Conservation (phyloP, 2,888 invertebrate species). For the Nomada lathburiana region DNA sequence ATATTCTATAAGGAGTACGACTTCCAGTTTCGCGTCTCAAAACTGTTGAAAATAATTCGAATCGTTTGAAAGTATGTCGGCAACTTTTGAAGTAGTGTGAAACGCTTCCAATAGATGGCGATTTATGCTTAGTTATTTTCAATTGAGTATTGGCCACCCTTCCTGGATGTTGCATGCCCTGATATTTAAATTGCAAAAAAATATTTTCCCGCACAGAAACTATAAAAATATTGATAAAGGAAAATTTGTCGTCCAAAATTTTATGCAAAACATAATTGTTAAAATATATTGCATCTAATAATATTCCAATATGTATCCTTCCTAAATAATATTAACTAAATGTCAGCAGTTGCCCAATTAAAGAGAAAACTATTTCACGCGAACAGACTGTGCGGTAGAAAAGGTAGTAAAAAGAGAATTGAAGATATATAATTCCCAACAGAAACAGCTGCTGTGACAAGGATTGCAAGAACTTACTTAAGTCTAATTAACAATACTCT, state of each 20-base stretch:
- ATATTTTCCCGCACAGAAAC: neutral
- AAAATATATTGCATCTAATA: neutral
- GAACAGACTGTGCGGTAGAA: neutral
- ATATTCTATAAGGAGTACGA: constrained; percentile 18
- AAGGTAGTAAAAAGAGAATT: neutral
- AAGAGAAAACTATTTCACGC: constrained; percentile 18
- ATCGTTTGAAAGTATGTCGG: constrained; percentile 30
- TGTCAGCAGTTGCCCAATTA: constrained; percentile 4
- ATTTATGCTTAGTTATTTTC: neutral
- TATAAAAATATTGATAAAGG: neutral
- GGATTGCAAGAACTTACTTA: constrained; percentile 32
- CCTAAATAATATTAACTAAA: neutral
- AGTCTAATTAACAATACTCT: constrained; percentile 46
- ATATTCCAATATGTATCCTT: neutral
- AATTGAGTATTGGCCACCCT: constrained; percentile 2
- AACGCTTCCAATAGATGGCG: constrained; percentile 46
- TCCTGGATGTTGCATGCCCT: constrained; percentile 1
- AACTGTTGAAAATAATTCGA: constrained; percentile 45
- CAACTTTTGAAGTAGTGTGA: constrained; percentile 11
- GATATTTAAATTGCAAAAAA: constrained; percentile 7
- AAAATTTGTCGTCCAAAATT: neutral
- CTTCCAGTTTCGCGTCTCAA: constrained; percentile 32
- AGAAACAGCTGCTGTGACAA: constrained; percentile 7
- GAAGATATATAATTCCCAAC: constrained; percentile 9
- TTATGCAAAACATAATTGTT: no score